Evolutionary conservation across 2,888 invertebrate species (phyloP), one percentile per base, ranked within the genome.

Genomic region (Alloplasta piceator): DNA sequence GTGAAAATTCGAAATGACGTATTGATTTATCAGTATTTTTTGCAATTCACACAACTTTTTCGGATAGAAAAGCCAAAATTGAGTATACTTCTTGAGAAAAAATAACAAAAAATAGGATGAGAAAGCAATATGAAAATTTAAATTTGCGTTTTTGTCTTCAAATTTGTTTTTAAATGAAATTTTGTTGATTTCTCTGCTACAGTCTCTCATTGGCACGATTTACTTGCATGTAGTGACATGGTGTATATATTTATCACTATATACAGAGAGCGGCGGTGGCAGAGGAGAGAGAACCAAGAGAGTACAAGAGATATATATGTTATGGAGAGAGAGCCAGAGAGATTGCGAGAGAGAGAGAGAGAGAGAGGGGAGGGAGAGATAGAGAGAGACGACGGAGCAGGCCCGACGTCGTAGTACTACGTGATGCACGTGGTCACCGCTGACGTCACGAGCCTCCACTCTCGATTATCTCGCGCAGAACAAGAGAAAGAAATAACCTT

Each of bases 381-480:
- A n/a, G n/a, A n/a, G n/a, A n/a, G n/a, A n/a, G n/a, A 50, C 52
- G 50, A 50, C 67, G 80, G 75, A 75, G 12, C 36, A 50, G 48
- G 58, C 60, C 56, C 77, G 70, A 75, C 70, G 60, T 67, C 81
- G 80, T 81, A 81, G 81, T 81, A 81, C 78, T 81, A 81, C 81
- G 78, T 66, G 81, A 74, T 85, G 87, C 88, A 85, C 87, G 85
- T 87, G 88, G 83, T 81, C 79, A 70, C 36, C 67, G 39, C 64
- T 85, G 85, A 88, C 87, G 87, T 88, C 85, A 88, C 86, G 83
- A 83, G 36, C 43, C 78, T 67, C n/a, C 71, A 64, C 81, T 71
- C 81, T 75, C 61, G 68, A 78, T 78, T 78, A 55, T 60, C 64
- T 63, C 38, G 36, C 64, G 83, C n/a, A 84, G 74, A 73, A 70